phyloP scores from a whole-genome alignment of 2,113 vertebrate genomes.

The Sula dactylatra region DNA sequence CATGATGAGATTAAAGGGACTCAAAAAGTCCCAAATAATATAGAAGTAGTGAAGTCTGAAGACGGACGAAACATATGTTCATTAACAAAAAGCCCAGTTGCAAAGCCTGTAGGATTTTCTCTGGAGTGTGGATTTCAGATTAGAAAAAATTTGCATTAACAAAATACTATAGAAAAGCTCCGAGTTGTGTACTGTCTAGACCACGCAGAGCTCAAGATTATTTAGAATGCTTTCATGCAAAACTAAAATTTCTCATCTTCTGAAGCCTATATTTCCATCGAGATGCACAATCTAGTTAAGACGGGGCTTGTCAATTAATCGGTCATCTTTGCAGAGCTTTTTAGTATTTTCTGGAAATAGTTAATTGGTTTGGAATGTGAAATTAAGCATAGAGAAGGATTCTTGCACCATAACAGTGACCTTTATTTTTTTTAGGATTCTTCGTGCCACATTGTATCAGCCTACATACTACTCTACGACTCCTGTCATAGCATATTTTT shows the following conservation, averaged over 20 bases:
- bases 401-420: background rate
- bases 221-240: background rate
- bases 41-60: background rate
- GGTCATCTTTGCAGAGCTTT: background rate
- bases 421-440: conserved; percentile 79
- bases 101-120: conserved; percentile 36
- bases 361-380: background rate
- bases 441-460: conserved; percentile 86
- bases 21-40: background rate
- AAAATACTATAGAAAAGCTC: background rate
- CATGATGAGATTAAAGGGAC: conserved; percentile 7
- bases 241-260: background rate
- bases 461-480: conserved; percentile 77
- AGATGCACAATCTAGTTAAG: background rate
- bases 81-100: conserved; percentile 6
- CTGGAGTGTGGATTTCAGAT: conserved; percentile 22
- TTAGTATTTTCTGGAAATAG: background rate
- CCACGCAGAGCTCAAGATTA: background rate
- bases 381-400: background rate
- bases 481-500: conserved; percentile 88
- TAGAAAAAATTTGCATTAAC: background rate
- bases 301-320: background rate
- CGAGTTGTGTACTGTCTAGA: background rate
- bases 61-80: conserved; percentile 7
- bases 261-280: background rate